Conservation (phyloP, 2,888 invertebrate species). For the Agonopterix heracliana region DNA sequence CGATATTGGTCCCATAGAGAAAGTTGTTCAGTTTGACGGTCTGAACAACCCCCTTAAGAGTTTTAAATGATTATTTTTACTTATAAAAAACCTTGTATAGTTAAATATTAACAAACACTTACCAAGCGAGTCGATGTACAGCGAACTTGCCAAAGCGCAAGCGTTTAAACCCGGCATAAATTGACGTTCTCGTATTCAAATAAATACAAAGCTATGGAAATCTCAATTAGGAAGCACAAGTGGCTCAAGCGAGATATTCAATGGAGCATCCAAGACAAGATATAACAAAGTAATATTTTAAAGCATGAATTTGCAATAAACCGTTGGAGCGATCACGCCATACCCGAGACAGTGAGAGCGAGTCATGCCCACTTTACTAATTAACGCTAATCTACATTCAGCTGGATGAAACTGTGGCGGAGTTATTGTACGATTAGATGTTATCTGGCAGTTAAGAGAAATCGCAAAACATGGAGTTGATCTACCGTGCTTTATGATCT, state of each 20-base stretch:
- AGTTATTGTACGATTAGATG: background rate
- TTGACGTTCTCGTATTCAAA: too few relatives aligned
- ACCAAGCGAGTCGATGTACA: too few relatives aligned
- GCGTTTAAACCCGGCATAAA: too few relatives aligned
- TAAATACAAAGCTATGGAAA: background rate
- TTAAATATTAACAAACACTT: too few relatives aligned
- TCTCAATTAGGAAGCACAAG: slow-evolving; percentile 7
- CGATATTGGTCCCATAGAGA: too few relatives aligned
- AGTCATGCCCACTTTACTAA: slow-evolving; percentile 53
- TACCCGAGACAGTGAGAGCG: slow-evolving; percentile 37
- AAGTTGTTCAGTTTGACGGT: too few relatives aligned
- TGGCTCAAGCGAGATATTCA: slow-evolving; percentile 14
- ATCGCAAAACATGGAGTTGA: too few relatives aligned
- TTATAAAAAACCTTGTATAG: too few relatives aligned
- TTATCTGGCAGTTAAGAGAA: background rate
- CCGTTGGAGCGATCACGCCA: slow-evolving; percentile 44
- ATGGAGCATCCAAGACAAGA: slow-evolving; percentile 26
- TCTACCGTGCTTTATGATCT: too few relatives aligned
- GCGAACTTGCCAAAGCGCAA: too few relatives aligned
- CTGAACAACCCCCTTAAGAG: too few relatives aligned
- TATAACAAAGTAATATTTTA: slow-evolving; percentile 21
- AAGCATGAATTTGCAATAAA: slow-evolving; percentile 37
- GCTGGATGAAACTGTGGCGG: background rate
- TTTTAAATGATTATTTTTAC: too few relatives aligned
- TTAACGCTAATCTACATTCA: slow-evolving; percentile 36